Evolutionary conservation across 2,113 vertebrate genomes (phyloP).

Genomic region (Gymnocephalus cernua): DNA sequence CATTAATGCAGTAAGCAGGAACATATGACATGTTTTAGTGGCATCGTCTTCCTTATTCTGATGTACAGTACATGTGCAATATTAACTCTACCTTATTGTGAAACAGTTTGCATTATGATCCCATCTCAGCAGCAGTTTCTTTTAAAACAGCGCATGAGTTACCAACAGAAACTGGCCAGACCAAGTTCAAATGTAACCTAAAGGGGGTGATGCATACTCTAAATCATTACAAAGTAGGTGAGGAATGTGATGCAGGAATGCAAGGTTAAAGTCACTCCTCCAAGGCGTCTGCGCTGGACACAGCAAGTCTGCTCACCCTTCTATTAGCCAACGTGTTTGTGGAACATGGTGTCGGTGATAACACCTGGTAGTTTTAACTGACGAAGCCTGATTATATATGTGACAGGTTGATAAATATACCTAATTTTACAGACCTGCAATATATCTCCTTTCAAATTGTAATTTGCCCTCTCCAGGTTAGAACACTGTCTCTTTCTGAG

Average conservation of each 20-base stretch:
- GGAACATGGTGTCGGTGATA: background rate
- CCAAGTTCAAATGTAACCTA: slow-evolving; percentile 7
- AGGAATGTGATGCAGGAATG: slow-evolving; percentile 39
- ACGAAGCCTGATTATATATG: slow-evolving; percentile 43
- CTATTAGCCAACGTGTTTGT: background rate
- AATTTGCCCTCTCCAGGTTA: background rate
- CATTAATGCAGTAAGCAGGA: background rate
- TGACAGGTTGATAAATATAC: slow-evolving; percentile 1
- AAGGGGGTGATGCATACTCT: background rate
- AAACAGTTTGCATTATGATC: background rate
- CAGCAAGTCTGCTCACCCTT: slow-evolving; percentile 19
- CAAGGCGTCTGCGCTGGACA: background rate
- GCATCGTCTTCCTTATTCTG: background rate
- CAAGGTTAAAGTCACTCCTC: slow-evolving; percentile 22
- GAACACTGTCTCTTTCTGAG: background rate
- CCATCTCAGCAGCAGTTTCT: background rate
- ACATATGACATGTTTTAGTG: background rate
- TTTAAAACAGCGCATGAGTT: background rate
- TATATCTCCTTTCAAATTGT: slow-evolving; percentile 36
- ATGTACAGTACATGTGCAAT: background rate
- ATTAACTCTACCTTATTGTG: background rate
- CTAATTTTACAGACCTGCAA: slow-evolving; percentile 45
- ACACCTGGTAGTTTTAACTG: slow-evolving; percentile 65
- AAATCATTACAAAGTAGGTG: background rate
- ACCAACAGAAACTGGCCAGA: background rate